Conservation (phyloP, 2,888 invertebrate species). For the Tupiocoris notatus region DNA sequence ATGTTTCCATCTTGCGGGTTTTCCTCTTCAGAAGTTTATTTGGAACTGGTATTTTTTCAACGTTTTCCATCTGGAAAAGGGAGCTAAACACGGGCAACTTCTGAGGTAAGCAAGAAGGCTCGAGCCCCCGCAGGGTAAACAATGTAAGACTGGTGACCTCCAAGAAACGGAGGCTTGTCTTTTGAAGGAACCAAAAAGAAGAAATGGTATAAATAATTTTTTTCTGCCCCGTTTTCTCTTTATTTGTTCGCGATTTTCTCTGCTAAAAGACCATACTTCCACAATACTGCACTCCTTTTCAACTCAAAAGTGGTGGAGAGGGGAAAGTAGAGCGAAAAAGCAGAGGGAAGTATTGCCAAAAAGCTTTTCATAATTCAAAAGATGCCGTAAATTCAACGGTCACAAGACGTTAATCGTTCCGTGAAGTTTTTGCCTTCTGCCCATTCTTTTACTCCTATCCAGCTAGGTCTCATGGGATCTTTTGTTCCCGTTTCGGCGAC, state of each 20-base stretch:
- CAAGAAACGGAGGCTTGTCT: background rate
- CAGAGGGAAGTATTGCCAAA: constrained; percentile 34
- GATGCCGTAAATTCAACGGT: constrained; percentile 17
- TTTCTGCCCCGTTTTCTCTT: background rate
- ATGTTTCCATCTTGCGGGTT: constrained; percentile 6
- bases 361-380: constrained; percentile 34
- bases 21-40: constrained; percentile 11
- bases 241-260: background rate
- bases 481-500: too few species aligned
- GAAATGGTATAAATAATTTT: background rate
- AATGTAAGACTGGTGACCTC: constrained; percentile 11
- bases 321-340: background rate
- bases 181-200: constrained; percentile 3
- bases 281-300: background rate
- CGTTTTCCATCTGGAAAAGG: background rate
- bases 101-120: background rate
- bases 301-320: background rate
- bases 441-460: too few species aligned
- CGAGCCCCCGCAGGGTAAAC: constrained; percentile 27
- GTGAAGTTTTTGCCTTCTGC: background rate
- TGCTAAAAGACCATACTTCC: constrained; percentile 5
- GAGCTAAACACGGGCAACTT: background rate
- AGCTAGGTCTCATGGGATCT: too few species aligned
- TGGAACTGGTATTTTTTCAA: background rate
- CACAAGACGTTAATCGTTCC: constrained; percentile 21